Percentiles rank a stretch among this genome's conserved stretches.
Conservation (phyloP, 2,113 vertebrate species). For the Pyrgilauda ruficollis region DNA sequence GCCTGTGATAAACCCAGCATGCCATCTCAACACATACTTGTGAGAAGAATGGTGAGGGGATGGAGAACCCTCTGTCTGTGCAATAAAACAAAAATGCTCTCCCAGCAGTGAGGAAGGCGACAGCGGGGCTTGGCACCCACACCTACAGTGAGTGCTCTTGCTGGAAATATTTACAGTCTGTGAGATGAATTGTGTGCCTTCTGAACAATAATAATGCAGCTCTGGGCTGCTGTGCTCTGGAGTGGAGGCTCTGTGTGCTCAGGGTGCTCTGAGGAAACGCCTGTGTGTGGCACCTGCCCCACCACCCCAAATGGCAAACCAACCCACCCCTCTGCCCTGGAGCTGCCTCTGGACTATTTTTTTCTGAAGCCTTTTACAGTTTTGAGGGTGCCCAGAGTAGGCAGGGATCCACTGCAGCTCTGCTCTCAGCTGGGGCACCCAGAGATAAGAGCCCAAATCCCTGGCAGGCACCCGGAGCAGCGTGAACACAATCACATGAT, state of each 20-base stretch:
- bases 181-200: background rate
- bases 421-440: background rate
- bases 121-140: conserved; percentile 13
- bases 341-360: background rate
- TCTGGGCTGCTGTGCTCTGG: background rate
- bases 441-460: conserved; percentile 21
- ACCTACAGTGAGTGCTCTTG: background rate
- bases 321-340: background rate
- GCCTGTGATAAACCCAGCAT: background rate
- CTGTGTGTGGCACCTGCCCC: rapidly evolving
- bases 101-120: conserved; percentile 1
- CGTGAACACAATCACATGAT: conserved; percentile 23
- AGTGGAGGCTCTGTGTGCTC: background rate
- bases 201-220: background rate
- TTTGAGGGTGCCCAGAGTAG: background rate
- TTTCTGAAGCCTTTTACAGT: background rate
- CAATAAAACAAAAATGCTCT: conserved; percentile 20
- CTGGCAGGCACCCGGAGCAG: background rate
- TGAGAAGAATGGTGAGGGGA: background rate
- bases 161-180: conserved; percentile 29
- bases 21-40: background rate
- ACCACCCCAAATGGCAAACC: background rate
- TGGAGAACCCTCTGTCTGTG: background rate
- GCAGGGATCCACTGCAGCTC: conserved; percentile 4
- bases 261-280: background rate